Base-by-base conservation (phyloP, 2,113 vertebrate species). In the Trogon surrucura region DNA sequence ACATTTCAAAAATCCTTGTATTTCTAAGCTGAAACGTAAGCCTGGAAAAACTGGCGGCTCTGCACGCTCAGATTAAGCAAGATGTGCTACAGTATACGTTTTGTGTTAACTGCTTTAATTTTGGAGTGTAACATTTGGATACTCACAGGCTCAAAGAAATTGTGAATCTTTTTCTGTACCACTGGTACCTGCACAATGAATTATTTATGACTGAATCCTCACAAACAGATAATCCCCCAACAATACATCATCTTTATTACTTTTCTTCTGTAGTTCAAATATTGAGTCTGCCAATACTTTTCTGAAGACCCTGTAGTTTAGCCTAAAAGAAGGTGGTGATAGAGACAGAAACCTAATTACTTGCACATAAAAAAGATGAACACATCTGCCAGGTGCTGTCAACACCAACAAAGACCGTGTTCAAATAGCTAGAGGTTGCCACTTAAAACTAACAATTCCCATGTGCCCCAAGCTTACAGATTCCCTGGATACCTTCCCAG, bases 71-170 rank as follows among this genome's bases (percentile, higher is more conserved):
- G 29, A 74, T 77, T 71, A 80, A 88, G 60, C 32, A 61, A 78
- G 26, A 78, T 64, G 14, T 72, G n/a, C 26, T 86, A 71, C 20
- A 60, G 21, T 7, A 26, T 79, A 82, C 16, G 20, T 38, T 81
- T 77, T 56, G 69, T 65, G 38, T 73, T 32, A 81, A 78, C 38
- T 20, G 80, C 10, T 90, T 93, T 95, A 45, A 88, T 62, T 85
- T 88, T 88, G 25, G 58, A 88, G 8, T 17, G 23, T 14, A 88
- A 80, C 9, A 32, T 65, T 93, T 66, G 50, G 60, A 41, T 91
- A 90, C 77, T 82, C 77, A 85, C 25, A 80, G 56, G 50, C 71
- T 92, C 17, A 32, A 85, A 65, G 82, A 94, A 86, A 73, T 86
- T 16, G 47, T 41, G 0, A 54, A 30, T 57, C 26, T 60, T 50